These are phyloP conservation scores for Enteromius treurensis DNA, from an alignment of 2,797 vertebrate species.

Conservation along the genomic window DNA sequence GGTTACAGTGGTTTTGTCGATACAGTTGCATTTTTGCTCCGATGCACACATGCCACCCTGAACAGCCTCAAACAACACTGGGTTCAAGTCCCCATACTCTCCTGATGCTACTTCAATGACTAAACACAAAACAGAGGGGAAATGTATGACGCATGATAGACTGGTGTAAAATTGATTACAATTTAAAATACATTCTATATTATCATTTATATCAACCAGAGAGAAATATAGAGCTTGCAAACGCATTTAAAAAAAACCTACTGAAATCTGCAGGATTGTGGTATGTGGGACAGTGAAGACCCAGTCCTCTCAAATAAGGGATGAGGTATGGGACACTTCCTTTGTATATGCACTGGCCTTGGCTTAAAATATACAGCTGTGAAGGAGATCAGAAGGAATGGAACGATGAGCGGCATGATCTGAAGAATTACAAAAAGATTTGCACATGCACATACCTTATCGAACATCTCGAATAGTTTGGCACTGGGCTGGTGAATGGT, in stretches of 20 bases:
- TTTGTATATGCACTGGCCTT: constrained; percentile 96
- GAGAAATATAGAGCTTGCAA: background rate
- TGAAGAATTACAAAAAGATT: background rate
- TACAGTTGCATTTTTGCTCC: constrained; percentile 81
- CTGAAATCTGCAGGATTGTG: constrained; percentile 95
- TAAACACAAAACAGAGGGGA: constrained; percentile 26
- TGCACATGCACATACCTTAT: constrained; percentile 80
- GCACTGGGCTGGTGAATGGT: constrained; percentile 97
- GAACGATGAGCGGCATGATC: constrained; percentile 1
- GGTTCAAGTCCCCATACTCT: constrained; percentile 93
- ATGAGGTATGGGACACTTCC: constrained; percentile 89
- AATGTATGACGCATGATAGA: background rate
- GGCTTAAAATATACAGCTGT: constrained; percentile 97
- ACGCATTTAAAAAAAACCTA: constrained; percentile 67
- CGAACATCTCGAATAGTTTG: constrained; percentile 96
- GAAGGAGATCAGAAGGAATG: constrained; percentile 33
- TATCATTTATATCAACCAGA: background rate
- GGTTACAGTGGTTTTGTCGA: constrained; percentile 70
- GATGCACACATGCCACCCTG: constrained; percentile 86
- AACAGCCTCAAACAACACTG: constrained; percentile 88
- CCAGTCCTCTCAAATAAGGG: constrained; percentile 89
- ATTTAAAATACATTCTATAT: background rate
- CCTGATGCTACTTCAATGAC: constrained; percentile 94
- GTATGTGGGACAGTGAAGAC: constrained; percentile 91
- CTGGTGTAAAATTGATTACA: background rate